These are phyloP conservation scores for Elephas maximus DNA, from an alignment of 2,113 vertebrate species.

Conservation along the genomic window DNA sequence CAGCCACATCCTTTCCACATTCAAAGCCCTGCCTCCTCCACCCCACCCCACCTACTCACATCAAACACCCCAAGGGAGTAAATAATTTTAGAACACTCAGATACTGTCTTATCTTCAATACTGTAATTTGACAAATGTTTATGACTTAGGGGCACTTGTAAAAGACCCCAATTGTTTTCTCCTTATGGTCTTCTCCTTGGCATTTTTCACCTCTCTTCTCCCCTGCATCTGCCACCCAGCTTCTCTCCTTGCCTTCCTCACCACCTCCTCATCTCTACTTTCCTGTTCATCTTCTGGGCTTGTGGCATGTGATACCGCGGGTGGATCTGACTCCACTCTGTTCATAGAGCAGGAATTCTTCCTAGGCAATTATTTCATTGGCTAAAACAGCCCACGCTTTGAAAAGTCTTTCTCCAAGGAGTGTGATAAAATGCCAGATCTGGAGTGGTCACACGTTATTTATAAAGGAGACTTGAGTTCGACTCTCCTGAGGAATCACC, in stretches of 20 bases:
- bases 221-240: background rate
- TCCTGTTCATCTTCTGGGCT: background rate
- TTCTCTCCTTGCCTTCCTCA: background rate
- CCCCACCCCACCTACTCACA: background rate
- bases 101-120: background rate
- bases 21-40: constrained; percentile 40
- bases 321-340: background rate
- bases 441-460: background rate
- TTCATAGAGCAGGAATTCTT: background rate
- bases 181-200: background rate
- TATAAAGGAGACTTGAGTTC: background rate
- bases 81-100: background rate
- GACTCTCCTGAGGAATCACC: background rate
- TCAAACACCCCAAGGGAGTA: background rate
- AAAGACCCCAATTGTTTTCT: background rate
- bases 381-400: background rate
- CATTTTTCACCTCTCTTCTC: background rate
- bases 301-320: background rate
- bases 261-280: background rate
- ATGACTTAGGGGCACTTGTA: background rate
- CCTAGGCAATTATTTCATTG: background rate
- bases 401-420: background rate
- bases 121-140: background rate
- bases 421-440: background rate
- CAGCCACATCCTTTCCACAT: constrained; percentile 68